A percentile compares a stretch with the other conserved stretches of the same genome.
Evolutionary conservation across 2,113 vertebrate species (phyloP).

Genomic region (Ranitomeya imitator): DNA sequence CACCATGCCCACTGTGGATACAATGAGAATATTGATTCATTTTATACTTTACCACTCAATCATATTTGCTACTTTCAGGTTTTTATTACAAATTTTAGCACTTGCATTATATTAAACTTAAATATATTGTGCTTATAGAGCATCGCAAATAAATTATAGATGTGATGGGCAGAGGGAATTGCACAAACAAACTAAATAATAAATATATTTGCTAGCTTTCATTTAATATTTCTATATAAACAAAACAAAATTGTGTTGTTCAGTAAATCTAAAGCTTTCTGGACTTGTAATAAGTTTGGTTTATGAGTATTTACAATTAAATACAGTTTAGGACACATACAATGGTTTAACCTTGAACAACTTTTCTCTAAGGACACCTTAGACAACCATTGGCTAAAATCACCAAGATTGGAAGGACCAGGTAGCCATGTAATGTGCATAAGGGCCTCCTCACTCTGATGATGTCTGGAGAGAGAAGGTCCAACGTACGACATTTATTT

Average conservation of each 20-base stretch:
- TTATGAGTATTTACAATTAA: neutral
- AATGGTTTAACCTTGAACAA: neutral
- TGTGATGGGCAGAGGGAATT: neutral
- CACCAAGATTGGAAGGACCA: too few relatives aligned
- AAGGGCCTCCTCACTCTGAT: too few relatives aligned
- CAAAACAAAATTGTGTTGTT: neutral
- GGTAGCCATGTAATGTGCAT: too few relatives aligned
- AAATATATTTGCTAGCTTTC: neutral
- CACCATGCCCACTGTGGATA: neutral
- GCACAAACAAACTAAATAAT: neutral
- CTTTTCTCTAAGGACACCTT: too few relatives aligned
- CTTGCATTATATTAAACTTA: neutral
- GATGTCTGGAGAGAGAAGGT: too few relatives aligned
- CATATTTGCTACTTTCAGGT: slow-evolving; percentile 5
- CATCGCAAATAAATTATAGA: neutral
- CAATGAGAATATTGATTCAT: neutral
- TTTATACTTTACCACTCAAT: neutral
- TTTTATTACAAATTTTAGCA: neutral
- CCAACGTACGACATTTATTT: too few relatives aligned
- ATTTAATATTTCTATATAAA: neutral
- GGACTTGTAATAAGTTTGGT: neutral
- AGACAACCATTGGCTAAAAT: too few relatives aligned
- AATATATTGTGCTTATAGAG: neutral
- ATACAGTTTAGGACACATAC: neutral
- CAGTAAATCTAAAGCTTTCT: neutral